Evolutionary conservation across 2,113 vertebrate species (phyloP).

Genomic region (Petaurus breviceps): DNA sequence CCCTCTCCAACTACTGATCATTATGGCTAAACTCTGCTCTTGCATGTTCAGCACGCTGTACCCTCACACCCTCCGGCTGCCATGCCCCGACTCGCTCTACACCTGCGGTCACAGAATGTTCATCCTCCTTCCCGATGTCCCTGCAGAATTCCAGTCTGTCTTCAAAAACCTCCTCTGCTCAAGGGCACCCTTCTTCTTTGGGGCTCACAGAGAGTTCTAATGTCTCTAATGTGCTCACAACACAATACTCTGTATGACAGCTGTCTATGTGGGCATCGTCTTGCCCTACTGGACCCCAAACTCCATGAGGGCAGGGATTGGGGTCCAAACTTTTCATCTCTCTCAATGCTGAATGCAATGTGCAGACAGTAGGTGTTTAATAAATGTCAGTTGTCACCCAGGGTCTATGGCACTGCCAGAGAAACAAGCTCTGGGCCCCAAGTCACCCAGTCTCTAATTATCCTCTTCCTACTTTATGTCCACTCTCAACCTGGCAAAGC

Average conservation of each 20-base stretch:
- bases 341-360: neutral
- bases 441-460: neutral
- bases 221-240: no score
- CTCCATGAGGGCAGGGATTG: neutral
- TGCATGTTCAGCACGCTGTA: no score
- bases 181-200: no score
- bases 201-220: no score
- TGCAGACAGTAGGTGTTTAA: neutral
- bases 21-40: no score
- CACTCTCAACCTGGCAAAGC: neutral
- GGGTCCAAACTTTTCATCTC: neutral
- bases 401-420: neutral
- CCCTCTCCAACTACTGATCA: no score
- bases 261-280: neutral
- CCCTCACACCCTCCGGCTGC: no score
- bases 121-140: neutral
- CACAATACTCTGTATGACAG: neutral
- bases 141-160: neutral
- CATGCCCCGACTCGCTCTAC: no score
- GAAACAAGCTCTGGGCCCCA: neutral
- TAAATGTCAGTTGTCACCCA: neutral
- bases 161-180: neutral
- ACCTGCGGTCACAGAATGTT: neutral
- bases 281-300: neutral
- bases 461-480: no score